Evolutionary conservation across 2,888 invertebrate genomes (phyloP).

Genomic region (Stenodera caucasica): DNA sequence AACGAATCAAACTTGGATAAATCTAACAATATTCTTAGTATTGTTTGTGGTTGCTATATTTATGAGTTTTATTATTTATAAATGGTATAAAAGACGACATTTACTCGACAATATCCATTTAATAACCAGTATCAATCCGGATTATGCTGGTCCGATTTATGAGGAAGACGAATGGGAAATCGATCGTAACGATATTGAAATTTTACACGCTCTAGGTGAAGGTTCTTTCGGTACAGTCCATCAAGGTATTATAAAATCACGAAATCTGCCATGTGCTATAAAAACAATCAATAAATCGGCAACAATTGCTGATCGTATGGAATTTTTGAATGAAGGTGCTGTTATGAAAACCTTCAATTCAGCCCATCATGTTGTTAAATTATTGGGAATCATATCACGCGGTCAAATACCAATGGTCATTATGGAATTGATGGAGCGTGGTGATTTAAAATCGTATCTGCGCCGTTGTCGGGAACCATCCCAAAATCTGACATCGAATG

Average conservation of each 20-base stretch:
- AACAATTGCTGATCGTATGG: conserved; percentile 60
- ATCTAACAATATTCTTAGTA: conserved; percentile 15
- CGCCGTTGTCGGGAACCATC: conserved; percentile 60
- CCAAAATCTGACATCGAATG: conserved; percentile 59
- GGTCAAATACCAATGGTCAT: conserved; percentile 70
- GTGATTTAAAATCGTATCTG: conserved; percentile 70
- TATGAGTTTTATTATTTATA: conserved; percentile 34
- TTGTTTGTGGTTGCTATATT: conserved; percentile 35
- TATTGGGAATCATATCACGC: conserved; percentile 70
- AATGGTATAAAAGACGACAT: conserved; percentile 46
- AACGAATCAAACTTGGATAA: conserved; percentile 17
- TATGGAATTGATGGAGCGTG: conserved; percentile 78
- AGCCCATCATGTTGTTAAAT: conserved; percentile 67
- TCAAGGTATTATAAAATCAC: conserved; percentile 59
- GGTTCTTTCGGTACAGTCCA: conserved; percentile 78
- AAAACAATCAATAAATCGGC: conserved; percentile 66
- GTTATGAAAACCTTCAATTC: conserved; percentile 70
- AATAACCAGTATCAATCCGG: conserved; percentile 66
- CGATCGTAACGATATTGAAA: conserved; percentile 60
- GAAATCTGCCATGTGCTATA: conserved; percentile 59
- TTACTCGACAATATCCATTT: conserved; percentile 52
- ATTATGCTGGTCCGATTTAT: conserved; percentile 63
- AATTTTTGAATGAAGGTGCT: conserved; percentile 71
- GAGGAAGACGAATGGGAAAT: conserved; percentile 75
- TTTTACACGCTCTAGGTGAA: conserved; percentile 62